Evolutionary conservation across 2,888 invertebrate species (phyloP).

Genomic region (Dasysyrphus albostriatus): DNA sequence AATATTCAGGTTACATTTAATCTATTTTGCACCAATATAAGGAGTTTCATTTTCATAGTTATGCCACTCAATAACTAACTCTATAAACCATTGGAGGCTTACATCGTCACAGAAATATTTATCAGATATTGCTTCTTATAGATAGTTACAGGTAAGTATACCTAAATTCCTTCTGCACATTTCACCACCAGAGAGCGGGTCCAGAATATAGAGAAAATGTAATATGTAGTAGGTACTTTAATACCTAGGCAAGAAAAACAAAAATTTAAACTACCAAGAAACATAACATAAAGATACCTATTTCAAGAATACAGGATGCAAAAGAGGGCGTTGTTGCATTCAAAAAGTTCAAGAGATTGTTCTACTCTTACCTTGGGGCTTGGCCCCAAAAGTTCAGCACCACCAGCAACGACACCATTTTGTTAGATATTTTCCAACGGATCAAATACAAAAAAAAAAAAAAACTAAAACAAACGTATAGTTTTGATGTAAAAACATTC

Average conservation of each 20-base stretch:
- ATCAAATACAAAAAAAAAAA: slow-evolving; percentile 31
- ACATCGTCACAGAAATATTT: slow-evolving; percentile 46
- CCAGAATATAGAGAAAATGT: slow-evolving; percentile 10
- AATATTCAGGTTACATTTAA: neutral
- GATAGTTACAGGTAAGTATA: neutral
- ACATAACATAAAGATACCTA: slow-evolving; percentile 54
- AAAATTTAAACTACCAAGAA: slow-evolving; percentile 42
- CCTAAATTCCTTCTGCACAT: slow-evolving; percentile 28
- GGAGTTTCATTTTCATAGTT: neutral
- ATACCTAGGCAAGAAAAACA: neutral
- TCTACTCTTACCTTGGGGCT: slow-evolving; percentile 60
- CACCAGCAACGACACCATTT: slow-evolving; percentile 27
- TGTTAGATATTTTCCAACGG: slow-evolving; percentile 52
- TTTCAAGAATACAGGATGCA: slow-evolving; percentile 61
- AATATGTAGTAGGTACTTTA: neutral
- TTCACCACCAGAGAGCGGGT: slow-evolving; percentile 35
- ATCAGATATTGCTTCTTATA: slow-evolving; percentile 50
- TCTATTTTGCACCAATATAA: neutral
- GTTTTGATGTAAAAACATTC: slow-evolving; percentile 45
- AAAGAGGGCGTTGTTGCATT: slow-evolving; percentile 69
- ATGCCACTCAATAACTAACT: neutral
- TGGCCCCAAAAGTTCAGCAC: slow-evolving; percentile 58
- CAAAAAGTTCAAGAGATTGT: slow-evolving; percentile 68
- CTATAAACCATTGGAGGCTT: neutral
- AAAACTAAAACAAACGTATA: neutral